Conservation (phyloP, 2,888 invertebrate genomes). For the Ethmia dodecea region DNA sequence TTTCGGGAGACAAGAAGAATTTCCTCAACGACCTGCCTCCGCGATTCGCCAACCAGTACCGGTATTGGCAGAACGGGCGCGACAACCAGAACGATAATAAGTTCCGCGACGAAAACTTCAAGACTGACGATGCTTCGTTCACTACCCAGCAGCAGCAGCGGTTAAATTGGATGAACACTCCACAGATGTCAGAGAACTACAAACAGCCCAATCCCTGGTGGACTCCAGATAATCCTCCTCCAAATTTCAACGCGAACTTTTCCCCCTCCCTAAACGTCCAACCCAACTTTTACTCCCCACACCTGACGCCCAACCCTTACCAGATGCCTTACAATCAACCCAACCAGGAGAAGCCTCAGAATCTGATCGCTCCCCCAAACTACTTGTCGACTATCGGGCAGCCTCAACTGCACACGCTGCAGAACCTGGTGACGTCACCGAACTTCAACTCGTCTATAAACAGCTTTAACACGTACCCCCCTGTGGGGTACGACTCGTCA, state of each 20-base stretch:
- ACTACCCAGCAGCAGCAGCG: constrained; percentile 29
- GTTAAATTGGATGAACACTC: constrained; percentile 31
- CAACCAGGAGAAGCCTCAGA: constrained; percentile 31
- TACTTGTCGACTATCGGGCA: constrained; percentile 48
- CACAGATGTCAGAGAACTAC: constrained; percentile 29
- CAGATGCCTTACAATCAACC: constrained; percentile 32
- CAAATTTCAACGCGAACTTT: constrained; percentile 37
- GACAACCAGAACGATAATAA: constrained; percentile 59
- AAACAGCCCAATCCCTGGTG: constrained; percentile 49
- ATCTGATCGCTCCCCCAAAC: constrained; percentile 30
- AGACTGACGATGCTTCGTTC: constrained; percentile 27
- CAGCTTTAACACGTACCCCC: constrained; percentile 43
- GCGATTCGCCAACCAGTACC: constrained; percentile 65
- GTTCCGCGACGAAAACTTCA: constrained; percentile 53
- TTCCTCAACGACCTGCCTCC: constrained; percentile 66
- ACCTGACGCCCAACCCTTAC: constrained; percentile 38
- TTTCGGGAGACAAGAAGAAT: constrained; percentile 64
- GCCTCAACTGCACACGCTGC: constrained; percentile 47
- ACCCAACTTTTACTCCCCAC: constrained; percentile 48
- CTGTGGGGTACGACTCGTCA: constrained; percentile 53
- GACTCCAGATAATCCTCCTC: constrained; percentile 46
- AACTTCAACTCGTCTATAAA: constrained; percentile 55
- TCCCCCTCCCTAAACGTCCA: constrained; percentile 28
- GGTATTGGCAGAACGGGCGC: constrained; percentile 60
- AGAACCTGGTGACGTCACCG: constrained; percentile 47